Base-by-base conservation (phyloP, 1,140 invertebrate genomes). In the Drosophila mauritiana region DNA sequence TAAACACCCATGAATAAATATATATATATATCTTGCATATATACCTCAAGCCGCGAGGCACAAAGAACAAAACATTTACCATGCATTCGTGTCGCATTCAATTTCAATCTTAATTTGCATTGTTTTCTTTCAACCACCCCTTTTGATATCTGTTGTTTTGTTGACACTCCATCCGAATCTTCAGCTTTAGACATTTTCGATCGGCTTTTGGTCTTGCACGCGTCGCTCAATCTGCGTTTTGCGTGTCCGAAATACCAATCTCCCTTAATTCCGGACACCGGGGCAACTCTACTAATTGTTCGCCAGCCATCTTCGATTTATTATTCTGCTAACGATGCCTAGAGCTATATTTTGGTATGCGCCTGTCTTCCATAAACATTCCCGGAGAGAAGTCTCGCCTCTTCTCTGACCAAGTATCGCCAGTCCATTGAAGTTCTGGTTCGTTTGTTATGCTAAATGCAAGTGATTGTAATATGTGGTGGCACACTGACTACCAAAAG, bases 71-170 rank as follows among this genome's bases (percentile, higher is more conserved):
- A 61, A 48, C 42, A 68, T 57, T 75, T 56, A 25, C 72, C 63
- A 82, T 85, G 82, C 79, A 86, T 76, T 83, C 76, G 79, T 86
- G 83, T 88, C 82, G 78, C 55, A 63, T 73, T 73, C 57, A 27
- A 72, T 67, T 81, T 70, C 45, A 77, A 48, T 62, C 42, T 36
- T 25, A 12, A 79, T 80, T 82, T 78, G 73, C 79, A 82, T 82
- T 78, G 43, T 68, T 57, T 51, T 70, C 68, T 45, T 61, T 52
- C 17, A 46, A 72, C 34, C 17, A 25, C 45, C 42, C 63, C 43
- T 51, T 39, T 15, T 70, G 42, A 49, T 46, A 45, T 40, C 69
- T 58, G 20, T 31, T 51, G 22, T 59, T 55, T 63, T 57, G 34
- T 45, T 43, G 53, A 10, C 7, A 10, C 7, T 31, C 31, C 31